Conservation (phyloP, 2,113 vertebrate species). For the Toxotes chatareus region DNA sequence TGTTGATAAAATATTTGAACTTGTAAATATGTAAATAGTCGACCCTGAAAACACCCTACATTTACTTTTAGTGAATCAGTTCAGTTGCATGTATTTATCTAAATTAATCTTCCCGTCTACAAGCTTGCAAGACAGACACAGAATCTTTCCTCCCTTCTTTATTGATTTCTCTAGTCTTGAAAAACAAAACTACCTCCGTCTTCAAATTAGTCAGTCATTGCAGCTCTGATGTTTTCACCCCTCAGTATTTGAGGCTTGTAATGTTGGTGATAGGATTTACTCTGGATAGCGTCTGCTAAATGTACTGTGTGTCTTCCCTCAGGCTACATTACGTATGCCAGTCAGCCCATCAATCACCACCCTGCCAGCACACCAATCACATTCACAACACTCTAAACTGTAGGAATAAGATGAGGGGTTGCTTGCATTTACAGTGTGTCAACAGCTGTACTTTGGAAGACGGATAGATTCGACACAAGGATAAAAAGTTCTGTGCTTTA, state of each 20-base stretch:
- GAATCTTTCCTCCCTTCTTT: background rate
- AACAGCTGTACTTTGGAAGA: constrained; percentile 31
- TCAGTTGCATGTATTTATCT: background rate
- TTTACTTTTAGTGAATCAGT: background rate
- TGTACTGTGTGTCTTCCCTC: background rate
- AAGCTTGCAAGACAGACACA: background rate
- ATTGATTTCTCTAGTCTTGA: background rate
- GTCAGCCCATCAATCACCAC: constrained; percentile 37
- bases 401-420: constrained; percentile 41
- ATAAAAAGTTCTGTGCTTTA: constrained; percentile 27
- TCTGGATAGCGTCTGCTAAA: constrained; percentile 12
- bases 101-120: background rate
- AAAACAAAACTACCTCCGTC: background rate
- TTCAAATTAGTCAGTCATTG: background rate
- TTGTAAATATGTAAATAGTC: background rate
- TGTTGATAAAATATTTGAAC: background rate
- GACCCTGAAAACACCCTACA: too few relatives aligned
- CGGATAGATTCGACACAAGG: constrained; percentile 41
- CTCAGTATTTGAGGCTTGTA: background rate
- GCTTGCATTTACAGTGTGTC: constrained; percentile 2
- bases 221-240: background rate
- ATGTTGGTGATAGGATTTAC: constrained; percentile 1
- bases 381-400: constrained; percentile 9
- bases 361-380: constrained; percentile 12
- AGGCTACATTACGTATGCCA: constrained; percentile 16